Base-by-base conservation (phyloP, 2,888 invertebrate species). In the Sabatieria punctata region DNA sequence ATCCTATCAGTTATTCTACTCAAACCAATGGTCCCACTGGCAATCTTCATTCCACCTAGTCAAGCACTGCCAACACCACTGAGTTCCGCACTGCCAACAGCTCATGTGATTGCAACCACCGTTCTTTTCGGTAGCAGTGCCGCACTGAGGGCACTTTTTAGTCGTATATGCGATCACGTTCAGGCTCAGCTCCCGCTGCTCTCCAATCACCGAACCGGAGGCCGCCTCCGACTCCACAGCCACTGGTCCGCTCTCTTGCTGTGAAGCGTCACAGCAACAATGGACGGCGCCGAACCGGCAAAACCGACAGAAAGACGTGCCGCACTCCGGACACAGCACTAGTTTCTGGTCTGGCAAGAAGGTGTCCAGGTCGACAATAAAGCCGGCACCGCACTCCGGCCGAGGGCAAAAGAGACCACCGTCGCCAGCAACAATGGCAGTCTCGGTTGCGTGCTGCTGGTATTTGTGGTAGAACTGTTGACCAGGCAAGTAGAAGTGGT, bases 21-120 rank as follows among this genome's bases (percentile, higher is more conserved):
- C 56, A 43, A 61, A 61, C 61, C 61, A 61, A 40, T 61, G 61
- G 41, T 59, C 56, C 58, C 59, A 59, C 43, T 61, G 61, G 43
- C 61, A 61, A 6, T 59, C 56, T 36, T 58, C 57, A 11, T 47
- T 52, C 57, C 57, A 57, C 23, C 39, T 42, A 11, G 43, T 46
- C 4, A 45, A 50, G 43, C 57, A 59, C 18, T 51, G 46, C 48
- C 56, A 59, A 46, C 57, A 57, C 60, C 60, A 60, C 27, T 59
- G 53, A 22, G 43, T 42, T 0, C 54, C 52, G 33, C 61, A 61
- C 11, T 54, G 50, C 3, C 37, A 50, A 33, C 60, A 61, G 27
- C 48, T 51, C 45, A 61, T 59, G 43, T 61, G 61, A n/a, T 55
- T 44, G 36, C 61, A 61, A 2, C 61, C 61, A n/a, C 59, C 59